A percentile compares a stretch with the other conserved stretches of the same genome.
Evolutionary conservation across 2,797 vertebrate genomes (phyloP).

Genomic region (Lagodon rhomboides): DNA sequence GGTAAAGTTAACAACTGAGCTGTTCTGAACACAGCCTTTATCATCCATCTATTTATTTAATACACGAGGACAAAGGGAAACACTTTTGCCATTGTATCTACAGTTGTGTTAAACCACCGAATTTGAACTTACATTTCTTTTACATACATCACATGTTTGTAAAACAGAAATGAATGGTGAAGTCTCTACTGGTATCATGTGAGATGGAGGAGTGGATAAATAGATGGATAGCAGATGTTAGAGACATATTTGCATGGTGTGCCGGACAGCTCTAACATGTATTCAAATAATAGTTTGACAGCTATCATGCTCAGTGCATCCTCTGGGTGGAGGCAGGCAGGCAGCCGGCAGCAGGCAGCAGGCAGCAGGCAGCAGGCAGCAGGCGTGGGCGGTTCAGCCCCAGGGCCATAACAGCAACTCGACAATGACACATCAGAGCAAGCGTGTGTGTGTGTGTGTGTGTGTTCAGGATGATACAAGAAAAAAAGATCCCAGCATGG

Average conservation of each 20-base stretch:
- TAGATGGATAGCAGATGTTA: conserved; percentile 18
- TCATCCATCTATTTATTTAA: background rate
- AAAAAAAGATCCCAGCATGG: background rate
- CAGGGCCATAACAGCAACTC: conserved; percentile 28
- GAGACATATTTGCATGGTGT: conserved; percentile 61
- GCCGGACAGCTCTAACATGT: conserved; percentile 24
- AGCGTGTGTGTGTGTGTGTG: background rate
- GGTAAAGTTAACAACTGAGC: background rate
- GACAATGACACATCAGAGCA: conserved; percentile 31
- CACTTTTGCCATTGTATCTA: background rate
- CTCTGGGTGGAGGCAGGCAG: conserved; percentile 10
- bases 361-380: conserved; percentile 2
- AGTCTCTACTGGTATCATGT: background rate
- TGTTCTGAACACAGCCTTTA: background rate
- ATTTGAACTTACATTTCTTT: background rate
- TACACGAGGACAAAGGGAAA: background rate
- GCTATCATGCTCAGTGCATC: conserved; percentile 25
- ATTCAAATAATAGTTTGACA: conserved; percentile 63
- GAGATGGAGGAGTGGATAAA: background rate
- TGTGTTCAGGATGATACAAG: conserved; percentile 8
- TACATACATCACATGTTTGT: background rate
- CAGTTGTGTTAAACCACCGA: background rate
- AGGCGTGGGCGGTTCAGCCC: conserved; percentile 36
- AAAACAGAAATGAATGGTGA: background rate
- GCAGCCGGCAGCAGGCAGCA: conserved; percentile 2